Evolutionary conservation across 1,140 invertebrate genomes (phyloP).

Genomic region (Papilio helenus): DNA sequence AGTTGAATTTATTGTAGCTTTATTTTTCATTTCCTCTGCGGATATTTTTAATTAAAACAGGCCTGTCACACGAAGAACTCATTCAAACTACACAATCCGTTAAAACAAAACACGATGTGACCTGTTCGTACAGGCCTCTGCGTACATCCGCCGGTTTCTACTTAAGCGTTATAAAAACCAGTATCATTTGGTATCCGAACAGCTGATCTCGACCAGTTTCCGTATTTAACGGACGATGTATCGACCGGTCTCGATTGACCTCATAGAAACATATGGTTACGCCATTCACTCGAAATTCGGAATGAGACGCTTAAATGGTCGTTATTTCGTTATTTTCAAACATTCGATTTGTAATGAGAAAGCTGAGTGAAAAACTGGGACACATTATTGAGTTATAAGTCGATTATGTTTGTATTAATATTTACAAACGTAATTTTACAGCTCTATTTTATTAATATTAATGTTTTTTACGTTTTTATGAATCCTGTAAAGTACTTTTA

Average conservation of each 20-base stretch:
- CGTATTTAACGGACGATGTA: conserved; percentile 29
- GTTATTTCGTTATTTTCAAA: conserved; percentile 32
- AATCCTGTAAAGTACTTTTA: not conserved
- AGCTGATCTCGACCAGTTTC: conserved; percentile 32
- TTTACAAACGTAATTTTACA: not conserved
- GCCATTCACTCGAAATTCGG: conserved; percentile 14
- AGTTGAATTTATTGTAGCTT: no score
- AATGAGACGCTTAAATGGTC: not conserved
- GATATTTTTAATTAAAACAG: not conserved
- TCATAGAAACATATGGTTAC: conserved; percentile 38
- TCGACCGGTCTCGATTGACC: conserved; percentile 31
- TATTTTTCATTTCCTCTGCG: no score
- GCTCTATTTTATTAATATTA: not conserved
- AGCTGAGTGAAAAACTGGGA: not conserved
- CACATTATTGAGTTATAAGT: not conserved
- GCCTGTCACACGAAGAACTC: not conserved
- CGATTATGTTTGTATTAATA: not conserved
- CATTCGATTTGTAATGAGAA: conserved; percentile 7
- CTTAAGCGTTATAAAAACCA: conserved; percentile 4
- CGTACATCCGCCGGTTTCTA: conserved; percentile 21
- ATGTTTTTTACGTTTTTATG: not conserved
- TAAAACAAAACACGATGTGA: not conserved
- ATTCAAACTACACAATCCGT: not conserved
- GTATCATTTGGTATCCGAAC: conserved; percentile 16
- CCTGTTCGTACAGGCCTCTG: conserved; percentile 4